Base-by-base conservation (phyloP, 2,113 vertebrate species). In the Haemorhous mexicanus region DNA sequence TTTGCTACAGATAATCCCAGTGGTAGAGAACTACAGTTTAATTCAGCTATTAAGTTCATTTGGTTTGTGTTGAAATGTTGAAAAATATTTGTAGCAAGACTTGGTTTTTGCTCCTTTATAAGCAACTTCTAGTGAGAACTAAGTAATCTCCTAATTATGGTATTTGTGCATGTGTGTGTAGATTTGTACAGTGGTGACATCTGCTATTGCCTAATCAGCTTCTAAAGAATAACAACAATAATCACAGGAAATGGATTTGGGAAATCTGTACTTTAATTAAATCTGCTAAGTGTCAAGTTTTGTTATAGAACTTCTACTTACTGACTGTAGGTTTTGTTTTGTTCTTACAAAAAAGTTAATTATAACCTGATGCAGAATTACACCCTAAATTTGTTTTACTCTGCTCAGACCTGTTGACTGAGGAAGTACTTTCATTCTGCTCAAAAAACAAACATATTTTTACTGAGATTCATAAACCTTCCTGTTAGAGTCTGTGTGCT, bases 181-280 rank as follows among this genome's bases (percentile, higher is more conserved):
- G 77, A 86, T 96, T 96, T 94, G 59, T 83, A 43, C 55, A 85
- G 90, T 86, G 91, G 35, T 97, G 86, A 93, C 84, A 96, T 96
- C 83, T 97, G 78, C 86, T 96, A 77, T 86, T 95, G 89, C 89
- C 88, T 97, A 92, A 95, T 96, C 80, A 93, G 22, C 64, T 94
- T 91, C 69, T 84, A 69, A 86, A 80, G 52, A 98, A 95, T 77
- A 96, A 84, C 47, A 97, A 41, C 87, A 94, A 73, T 94, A 95
- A 96, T 96, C 22, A 85, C 35, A 83, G 83, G 90, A 97, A 97
- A 95, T 90, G 58, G 85, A 95, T 97, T 97, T 96, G 84, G 61
- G 87, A 96, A 96, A 90, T 84, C 76, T 92, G 41, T 87, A 37
- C 76, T 96, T 96, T 95, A 93, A 96, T 97, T 95, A 95, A 94